Conservation (phyloP, 2,888 invertebrate genomes). For the Spodoptera exigua region DNA sequence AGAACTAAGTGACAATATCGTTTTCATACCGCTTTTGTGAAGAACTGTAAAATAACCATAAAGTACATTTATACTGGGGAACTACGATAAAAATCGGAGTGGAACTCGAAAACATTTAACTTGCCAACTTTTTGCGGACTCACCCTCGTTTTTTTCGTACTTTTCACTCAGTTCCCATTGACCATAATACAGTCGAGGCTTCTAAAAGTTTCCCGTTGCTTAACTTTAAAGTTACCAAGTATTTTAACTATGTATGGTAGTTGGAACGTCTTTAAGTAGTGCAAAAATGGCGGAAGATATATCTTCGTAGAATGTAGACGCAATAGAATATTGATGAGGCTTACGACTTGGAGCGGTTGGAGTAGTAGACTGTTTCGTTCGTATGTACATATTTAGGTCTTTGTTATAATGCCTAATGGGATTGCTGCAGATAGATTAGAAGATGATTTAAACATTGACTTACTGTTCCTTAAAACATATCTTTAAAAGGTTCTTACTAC, state of each 20-base stretch:
- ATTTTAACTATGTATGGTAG: constrained; percentile 67
- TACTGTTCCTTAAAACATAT: no score
- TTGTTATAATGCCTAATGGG: constrained; percentile 43
- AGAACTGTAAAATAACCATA: constrained; percentile 65
- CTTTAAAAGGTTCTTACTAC: no score
- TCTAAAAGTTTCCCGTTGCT: constrained; percentile 65
- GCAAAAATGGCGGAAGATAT: constrained; percentile 54
- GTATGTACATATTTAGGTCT: constrained; percentile 59
- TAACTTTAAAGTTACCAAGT: constrained; percentile 71
- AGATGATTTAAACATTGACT: background rate
- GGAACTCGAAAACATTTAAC: constrained; percentile 76
- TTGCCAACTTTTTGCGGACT: constrained; percentile 70
- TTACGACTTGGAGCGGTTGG: constrained; percentile 46
- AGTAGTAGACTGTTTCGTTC: constrained; percentile 34
- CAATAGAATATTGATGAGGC: constrained; percentile 60
- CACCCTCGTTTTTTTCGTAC: constrained; percentile 66
- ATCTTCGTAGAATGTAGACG: constrained; percentile 51
- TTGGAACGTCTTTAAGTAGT: constrained; percentile 56
- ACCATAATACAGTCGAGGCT: constrained; percentile 74
- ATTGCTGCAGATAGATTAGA: constrained; percentile 14
- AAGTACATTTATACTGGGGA: constrained; percentile 58
- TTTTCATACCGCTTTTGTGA: constrained; percentile 60
- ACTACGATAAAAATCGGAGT: constrained; percentile 67
- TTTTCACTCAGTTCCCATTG: constrained; percentile 71
- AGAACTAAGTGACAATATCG: constrained; percentile 60